phyloP scores from a whole-genome alignment of 2,113 vertebrate species.

The Paracanthobrama guichenoti region DNA sequence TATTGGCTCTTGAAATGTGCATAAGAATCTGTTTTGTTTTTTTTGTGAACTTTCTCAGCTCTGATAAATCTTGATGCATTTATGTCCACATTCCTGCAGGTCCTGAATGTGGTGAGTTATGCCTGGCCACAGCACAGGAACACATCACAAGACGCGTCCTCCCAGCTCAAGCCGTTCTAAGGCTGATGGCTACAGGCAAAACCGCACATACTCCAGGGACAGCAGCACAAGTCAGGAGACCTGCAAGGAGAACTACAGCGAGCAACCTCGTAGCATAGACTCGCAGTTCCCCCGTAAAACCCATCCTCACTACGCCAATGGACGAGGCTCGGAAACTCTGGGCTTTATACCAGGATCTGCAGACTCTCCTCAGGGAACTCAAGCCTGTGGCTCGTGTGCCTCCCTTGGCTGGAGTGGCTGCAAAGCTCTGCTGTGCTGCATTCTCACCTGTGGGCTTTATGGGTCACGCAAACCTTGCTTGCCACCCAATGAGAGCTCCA shows the following conservation, averaged over 20 bases:
- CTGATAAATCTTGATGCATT: no score
- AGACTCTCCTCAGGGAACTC: slow-evolving; percentile 70
- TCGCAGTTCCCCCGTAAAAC: slow-evolving; percentile 69
- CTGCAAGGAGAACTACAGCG: slow-evolving; percentile 56
- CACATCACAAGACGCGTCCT: slow-evolving; percentile 64
- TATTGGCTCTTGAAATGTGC: not conserved
- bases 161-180: slow-evolving; percentile 64
- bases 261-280: slow-evolving; percentile 61
- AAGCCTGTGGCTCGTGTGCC: slow-evolving; percentile 80
- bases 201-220: slow-evolving; percentile 66
- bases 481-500: slow-evolving; percentile 82
- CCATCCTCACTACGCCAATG: slow-evolving; percentile 73
- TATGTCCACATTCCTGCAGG: slow-evolving; percentile 59
- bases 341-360: slow-evolving; percentile 88
- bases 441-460: slow-evolving; percentile 85
- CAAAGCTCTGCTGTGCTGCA: slow-evolving; percentile 72
- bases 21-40: not conserved
- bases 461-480: slow-evolving; percentile 78
- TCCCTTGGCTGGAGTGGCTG: slow-evolving; percentile 80
- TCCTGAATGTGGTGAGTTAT: slow-evolving; percentile 79
- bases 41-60: not conserved
- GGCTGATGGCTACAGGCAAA: slow-evolving; percentile 72
- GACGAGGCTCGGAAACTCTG: slow-evolving; percentile 80
- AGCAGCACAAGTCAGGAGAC: slow-evolving; percentile 75
- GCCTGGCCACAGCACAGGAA: slow-evolving; percentile 79